Base-by-base conservation (phyloP, 2,888 invertebrate genomes). In the Acholoe squamosa region DNA sequence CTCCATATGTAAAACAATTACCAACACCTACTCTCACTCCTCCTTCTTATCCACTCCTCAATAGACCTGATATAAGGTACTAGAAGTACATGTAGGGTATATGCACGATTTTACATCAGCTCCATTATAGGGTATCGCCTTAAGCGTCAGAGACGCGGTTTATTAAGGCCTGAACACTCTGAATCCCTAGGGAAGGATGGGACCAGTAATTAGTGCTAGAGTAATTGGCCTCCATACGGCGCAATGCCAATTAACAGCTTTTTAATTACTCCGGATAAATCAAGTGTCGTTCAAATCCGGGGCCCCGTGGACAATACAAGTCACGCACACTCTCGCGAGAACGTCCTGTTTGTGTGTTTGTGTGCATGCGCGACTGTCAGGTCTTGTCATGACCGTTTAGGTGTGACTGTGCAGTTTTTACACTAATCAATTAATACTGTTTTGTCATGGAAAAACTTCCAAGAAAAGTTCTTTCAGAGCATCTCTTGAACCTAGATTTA, bases 191-290 rank as follows among this genome's bases (percentile, higher is more conserved):
- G 61, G 43, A 43, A 43, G 43, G 43, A 43, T 43, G 43, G 43
- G 43, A 43, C 43, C 43, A 61, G 61, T 61, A 61, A 61, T 61
- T 61, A 61, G 61, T 61, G 25, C 61, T 22, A n/a, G n/a, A n/a
- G n/a, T 76, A 31, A 76, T 76, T 28, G 76, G 76, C 76, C 28
- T 25, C 76, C 76, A 76, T 76, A 76, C 76, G 76, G 28, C 76
- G 76, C n/a, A 28, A 76, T 76, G 76, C 25, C 76, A 76, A 76
- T 76, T 76, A 76, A 76, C 76, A 76, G 31, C 76, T 76, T 76
- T 76, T 76, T 76, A 76, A 76, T 76, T 31, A 31, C 25, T 76
- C 31, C 25, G 28, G 31, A 61, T 61, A 31, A 76, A 76, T 76
- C 76, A 76, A 76, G 76, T 76, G 31, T 76, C 76, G 28, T 28